Percentiles rank a stretch among this genome's conserved stretches.
These are phyloP conservation scores for Opisthocomus hoazin DNA, from an alignment of 2,113 vertebrate species.

Conservation along the genomic window DNA sequence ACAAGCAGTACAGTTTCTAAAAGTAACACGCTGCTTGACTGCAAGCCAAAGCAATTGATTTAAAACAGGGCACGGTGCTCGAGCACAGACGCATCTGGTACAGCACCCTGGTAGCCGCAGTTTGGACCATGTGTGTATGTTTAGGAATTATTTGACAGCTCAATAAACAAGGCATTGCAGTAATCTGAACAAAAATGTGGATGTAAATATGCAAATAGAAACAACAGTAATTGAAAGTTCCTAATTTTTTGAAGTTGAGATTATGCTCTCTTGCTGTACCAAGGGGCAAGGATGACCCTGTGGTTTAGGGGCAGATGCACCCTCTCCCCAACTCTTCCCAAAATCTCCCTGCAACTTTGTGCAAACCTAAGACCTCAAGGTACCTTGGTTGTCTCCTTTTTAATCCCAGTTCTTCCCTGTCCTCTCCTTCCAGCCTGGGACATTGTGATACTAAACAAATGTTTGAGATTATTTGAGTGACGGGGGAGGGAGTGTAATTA, in stretches of 20 bases:
- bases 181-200: not conserved
- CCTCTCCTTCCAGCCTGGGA: not conserved
- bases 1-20: slow-evolving; percentile 27
- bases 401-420: not conserved
- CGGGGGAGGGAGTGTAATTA: not conserved
- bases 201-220: not conserved
- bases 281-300: not conserved
- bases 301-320: not conserved
- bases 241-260: not conserved
- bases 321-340: not conserved
- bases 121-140: not conserved
- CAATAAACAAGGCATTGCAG: not conserved
- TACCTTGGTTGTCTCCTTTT: not conserved
- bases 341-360: not conserved
- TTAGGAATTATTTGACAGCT: slow-evolving; percentile 12
- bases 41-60: slow-evolving; percentile 30
- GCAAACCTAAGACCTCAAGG: not conserved
- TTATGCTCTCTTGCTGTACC: not conserved
- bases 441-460: slow-evolving; percentile 21
- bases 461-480: slow-evolving; percentile 36
- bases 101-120: not conserved
- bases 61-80: slow-evolving; percentile 14
- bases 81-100: not conserved
- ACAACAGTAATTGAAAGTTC: not conserved
- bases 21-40: slow-evolving; percentile 12